A percentile compares a stretch with the other conserved stretches of the same genome.
Conservation (phyloP, 2,888 invertebrate species). For the Eueremaeus valkanovi region DNA sequence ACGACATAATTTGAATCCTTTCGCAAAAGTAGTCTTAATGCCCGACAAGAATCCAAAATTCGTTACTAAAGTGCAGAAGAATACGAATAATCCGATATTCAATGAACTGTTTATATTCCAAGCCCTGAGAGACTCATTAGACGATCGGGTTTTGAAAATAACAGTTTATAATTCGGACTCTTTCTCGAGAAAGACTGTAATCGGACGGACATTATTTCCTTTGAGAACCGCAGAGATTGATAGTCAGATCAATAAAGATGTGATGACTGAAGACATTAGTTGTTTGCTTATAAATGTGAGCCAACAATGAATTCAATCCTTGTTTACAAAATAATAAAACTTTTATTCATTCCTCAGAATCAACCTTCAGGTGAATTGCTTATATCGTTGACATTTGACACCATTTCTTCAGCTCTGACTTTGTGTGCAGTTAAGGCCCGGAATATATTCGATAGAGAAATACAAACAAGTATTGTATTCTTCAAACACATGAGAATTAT, state of each 20-base stretch:
- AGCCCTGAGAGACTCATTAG: slow-evolving; percentile 41
- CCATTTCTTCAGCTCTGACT: slow-evolving; percentile 48
- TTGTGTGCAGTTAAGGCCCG: slow-evolving; percentile 47
- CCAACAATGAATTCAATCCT: slow-evolving; percentile 28
- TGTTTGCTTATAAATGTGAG: slow-evolving; percentile 48
- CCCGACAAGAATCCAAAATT: slow-evolving; percentile 51
- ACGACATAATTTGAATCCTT: slow-evolving; percentile 50
- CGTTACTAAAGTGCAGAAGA: slow-evolving; percentile 50
- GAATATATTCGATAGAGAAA: slow-evolving; percentile 44
- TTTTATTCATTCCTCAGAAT: neutral
- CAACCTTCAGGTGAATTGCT: slow-evolving; percentile 45
- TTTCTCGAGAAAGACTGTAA: slow-evolving; percentile 51
- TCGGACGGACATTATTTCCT: slow-evolving; percentile 52
- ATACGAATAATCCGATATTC: slow-evolving; percentile 51
- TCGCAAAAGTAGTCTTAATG: slow-evolving; percentile 51
- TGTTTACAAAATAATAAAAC: neutral
- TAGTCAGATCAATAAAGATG: slow-evolving; percentile 45
- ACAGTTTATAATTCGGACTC: slow-evolving; percentile 54
- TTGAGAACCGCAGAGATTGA: slow-evolving; percentile 49
- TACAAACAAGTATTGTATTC: neutral
- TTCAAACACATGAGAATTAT: neutral
- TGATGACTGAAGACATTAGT: slow-evolving; percentile 50
- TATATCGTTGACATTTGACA: slow-evolving; percentile 46
- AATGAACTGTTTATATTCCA: slow-evolving; percentile 51
- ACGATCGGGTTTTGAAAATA: slow-evolving; percentile 48